Conservation (phyloP, 2,888 invertebrate species). For the Odontothrips loti region DNA sequence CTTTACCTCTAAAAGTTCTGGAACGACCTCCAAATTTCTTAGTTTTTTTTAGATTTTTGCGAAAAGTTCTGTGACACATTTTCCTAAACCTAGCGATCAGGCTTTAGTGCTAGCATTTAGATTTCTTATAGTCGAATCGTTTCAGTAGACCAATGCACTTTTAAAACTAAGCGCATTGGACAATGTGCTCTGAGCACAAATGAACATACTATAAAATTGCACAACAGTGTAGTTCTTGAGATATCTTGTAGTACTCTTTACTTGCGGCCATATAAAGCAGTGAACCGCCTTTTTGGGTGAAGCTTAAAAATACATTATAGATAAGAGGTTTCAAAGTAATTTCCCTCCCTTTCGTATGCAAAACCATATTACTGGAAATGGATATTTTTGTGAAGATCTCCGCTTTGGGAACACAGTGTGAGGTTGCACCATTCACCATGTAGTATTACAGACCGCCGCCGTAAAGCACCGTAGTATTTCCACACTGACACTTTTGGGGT, state of each 20-base stretch:
- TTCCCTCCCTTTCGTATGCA: neutral
- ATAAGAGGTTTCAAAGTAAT: neutral
- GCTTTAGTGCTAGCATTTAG: slow-evolving; percentile 11
- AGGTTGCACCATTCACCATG: neutral
- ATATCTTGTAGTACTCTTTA: neutral
- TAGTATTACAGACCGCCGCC: neutral
- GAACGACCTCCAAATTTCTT: no score
- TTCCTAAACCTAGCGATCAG: neutral
- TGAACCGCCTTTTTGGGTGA: neutral
- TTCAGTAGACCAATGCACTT: neutral
- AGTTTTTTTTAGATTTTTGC: neutral
- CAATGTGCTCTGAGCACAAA: no score
- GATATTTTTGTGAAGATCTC: neutral
- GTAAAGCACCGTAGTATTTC: neutral
- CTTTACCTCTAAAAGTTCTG: no score
- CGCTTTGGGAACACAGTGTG: neutral
- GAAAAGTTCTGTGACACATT: neutral
- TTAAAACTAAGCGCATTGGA: neutral
- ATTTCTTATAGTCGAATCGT: neutral
- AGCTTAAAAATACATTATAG: neutral
- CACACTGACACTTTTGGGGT: neutral
- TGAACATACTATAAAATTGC: no score
- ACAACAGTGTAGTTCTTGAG: neutral
- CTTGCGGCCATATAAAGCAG: no score
- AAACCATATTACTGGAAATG: neutral